A percentile compares a stretch with the other conserved stretches of the same genome.
phyloP scores from a whole-genome alignment of 2,113 vertebrate genomes.

The Clinocottus analis region DNA sequence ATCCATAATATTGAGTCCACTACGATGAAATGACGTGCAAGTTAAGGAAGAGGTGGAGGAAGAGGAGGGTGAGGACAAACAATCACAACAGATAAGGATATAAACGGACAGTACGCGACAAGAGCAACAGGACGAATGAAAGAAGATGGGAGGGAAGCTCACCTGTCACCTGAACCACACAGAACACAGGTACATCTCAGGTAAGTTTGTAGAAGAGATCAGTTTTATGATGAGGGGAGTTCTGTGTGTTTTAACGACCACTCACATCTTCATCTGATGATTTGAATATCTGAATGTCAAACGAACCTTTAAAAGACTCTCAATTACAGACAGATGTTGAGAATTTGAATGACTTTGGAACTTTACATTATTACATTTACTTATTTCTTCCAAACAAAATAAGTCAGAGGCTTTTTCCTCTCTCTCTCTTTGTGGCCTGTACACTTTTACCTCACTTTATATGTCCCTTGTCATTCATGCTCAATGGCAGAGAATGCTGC shows the following conservation, averaged over 20 bases:
- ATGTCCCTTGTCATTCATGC: background rate
- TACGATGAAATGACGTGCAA: background rate
- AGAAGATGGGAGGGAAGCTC: constrained; percentile 18
- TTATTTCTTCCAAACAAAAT: background rate
- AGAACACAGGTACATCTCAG: constrained; percentile 26
- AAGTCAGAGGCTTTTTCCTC: background rate
- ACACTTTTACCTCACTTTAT: background rate
- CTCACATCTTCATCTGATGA: background rate
- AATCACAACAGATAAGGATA: background rate
- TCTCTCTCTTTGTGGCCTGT: background rate
- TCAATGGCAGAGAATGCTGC: background rate
- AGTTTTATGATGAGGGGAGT: background rate
- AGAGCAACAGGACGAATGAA: background rate
- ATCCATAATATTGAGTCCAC: background rate
- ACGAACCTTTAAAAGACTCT: background rate
- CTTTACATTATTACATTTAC: background rate
- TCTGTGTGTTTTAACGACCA: background rate
- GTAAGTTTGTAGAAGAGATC: background rate
- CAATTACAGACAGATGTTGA: background rate
- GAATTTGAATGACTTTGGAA: background rate
- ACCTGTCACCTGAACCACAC: constrained; percentile 13
- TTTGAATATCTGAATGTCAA: background rate
- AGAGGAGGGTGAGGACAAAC: background rate
- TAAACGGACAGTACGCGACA: background rate
- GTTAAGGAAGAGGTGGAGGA: background rate